A percentile compares a stretch with the other conserved stretches of the same genome.
Evolutionary conservation across 2,113 vertebrate genomes (phyloP).

Genomic region (Mormoops blainvillei): DNA sequence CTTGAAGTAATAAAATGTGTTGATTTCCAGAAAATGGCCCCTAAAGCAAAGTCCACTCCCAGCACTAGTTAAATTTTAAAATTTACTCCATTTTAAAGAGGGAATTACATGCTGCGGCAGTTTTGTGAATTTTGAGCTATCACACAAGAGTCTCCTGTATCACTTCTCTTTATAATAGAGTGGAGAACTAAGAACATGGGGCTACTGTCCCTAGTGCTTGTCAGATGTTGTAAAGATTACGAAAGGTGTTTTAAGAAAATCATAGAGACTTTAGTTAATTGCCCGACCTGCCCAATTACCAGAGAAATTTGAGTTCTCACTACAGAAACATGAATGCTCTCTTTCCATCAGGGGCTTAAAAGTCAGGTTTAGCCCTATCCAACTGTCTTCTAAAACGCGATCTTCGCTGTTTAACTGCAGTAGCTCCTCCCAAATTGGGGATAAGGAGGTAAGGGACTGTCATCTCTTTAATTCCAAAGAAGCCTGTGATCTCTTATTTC

Average conservation of each 20-base stretch:
- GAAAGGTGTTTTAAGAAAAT: background rate
- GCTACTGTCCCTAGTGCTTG: background rate
- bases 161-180: background rate
- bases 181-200: background rate
- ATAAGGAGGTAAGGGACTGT: background rate
- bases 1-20: conserved; percentile 19
- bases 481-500: background rate
- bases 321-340: background rate
- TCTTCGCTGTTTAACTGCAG: background rate
- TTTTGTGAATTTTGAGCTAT: background rate
- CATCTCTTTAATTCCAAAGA: background rate
- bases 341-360: background rate
- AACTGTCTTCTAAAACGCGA: background rate
- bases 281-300: background rate
- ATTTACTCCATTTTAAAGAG: background rate
- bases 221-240: background rate
- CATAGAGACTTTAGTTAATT: background rate
- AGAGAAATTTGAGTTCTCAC: background rate
- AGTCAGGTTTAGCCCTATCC: background rate
- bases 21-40: background rate
- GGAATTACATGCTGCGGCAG: background rate
- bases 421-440: background rate
- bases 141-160: background rate
- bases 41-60: background rate
- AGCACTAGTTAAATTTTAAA: background rate